Base-by-base conservation (phyloP, 1,140 invertebrate genomes). In the Megalonaias nervosa region DNA sequence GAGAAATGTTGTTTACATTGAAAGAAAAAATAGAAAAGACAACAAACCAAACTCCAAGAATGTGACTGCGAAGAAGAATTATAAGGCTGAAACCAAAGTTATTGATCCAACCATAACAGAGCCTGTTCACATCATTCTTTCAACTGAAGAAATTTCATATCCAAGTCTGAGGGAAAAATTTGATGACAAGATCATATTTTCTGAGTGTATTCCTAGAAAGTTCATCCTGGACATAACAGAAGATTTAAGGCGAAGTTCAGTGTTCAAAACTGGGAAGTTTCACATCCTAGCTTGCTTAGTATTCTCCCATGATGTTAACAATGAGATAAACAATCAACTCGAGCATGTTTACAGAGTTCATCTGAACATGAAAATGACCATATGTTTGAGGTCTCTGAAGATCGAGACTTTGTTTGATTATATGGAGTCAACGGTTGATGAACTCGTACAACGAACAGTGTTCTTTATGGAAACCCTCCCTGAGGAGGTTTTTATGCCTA, bases 371-470 rank as follows among this genome's bases (percentile, higher is more conserved):
- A 62, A 62, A 21, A 61, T 78, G 21, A 67, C 23, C 4, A 57
- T 56, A 57, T 60, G 61, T 61, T 17, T 73, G 11, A 67, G 60
- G 55, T 68, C 65, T 62, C n/a, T 69, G 5, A 55, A 62, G 48
- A 78, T 78, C 26, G 76, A 78, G 69, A 78, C 76, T 14, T 60
- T 78, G 17, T 78, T 78, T 74, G 76, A 78, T 55, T 73, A 78
- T 58, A 78, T 78, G 70, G 76, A 78, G 64, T 68, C 71, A 48
- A 72, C 55, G 55, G 65, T 78, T 12, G 76, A 73, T n/a, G 76
- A 78, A 72, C 15, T 78, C 5, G 67, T 78, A 55, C 66, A 78
- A 11, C 48, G 76, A 68, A 73, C 76, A 12, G 23, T 73, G 26
- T 78, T 78, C 60, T 78, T 67, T 23, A 62, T 78, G 60, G 76